phyloP scores from a whole-genome alignment of 2,888 invertebrate species.

The Orthonevra nobilis region DNA sequence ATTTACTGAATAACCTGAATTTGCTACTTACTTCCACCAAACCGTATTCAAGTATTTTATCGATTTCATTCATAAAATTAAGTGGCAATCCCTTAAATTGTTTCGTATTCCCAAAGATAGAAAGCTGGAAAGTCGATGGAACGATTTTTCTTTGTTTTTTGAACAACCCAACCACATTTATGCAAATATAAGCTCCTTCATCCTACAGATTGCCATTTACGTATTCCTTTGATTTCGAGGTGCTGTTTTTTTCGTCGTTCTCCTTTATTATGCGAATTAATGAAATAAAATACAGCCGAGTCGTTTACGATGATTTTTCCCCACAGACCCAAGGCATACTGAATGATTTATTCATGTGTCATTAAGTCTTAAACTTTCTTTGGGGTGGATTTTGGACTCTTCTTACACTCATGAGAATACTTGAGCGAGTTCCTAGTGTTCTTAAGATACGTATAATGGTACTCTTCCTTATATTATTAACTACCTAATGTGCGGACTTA shows the following conservation, averaged over 20 bases:
- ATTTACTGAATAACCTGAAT: too few relatives aligned
- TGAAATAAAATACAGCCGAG: slow-evolving; percentile 33
- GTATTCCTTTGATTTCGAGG: slow-evolving; percentile 36
- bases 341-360: slow-evolving; percentile 63
- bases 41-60: too few relatives aligned
- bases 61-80: slow-evolving; percentile 2
- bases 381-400: slow-evolving; percentile 39
- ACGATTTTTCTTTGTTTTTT: too few relatives aligned
- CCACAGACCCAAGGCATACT: slow-evolving; percentile 36
- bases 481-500: slow-evolving; percentile 29
- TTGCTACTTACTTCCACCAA: too few relatives aligned
- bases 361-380: slow-evolving; percentile 48
- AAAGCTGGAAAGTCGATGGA: too few relatives aligned
- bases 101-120: too few relatives aligned
- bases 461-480: slow-evolving; percentile 23
- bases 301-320: slow-evolving; percentile 53
- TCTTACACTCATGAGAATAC: slow-evolving; percentile 2
- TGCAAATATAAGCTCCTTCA: slow-evolving; percentile 23
- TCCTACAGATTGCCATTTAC: slow-evolving; percentile 18
- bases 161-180: slow-evolving; percentile 23
- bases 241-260: slow-evolving; percentile 3
- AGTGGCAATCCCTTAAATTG: slow-evolving; percentile 25
- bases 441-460: slow-evolving; percentile 40
- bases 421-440: slow-evolving; percentile 6
- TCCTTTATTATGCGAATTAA: not conserved